These are phyloP conservation scores for Luidia sarsii DNA, from an alignment of 53 echinoderm and acorn worm species.

Conservation along the genomic window DNA sequence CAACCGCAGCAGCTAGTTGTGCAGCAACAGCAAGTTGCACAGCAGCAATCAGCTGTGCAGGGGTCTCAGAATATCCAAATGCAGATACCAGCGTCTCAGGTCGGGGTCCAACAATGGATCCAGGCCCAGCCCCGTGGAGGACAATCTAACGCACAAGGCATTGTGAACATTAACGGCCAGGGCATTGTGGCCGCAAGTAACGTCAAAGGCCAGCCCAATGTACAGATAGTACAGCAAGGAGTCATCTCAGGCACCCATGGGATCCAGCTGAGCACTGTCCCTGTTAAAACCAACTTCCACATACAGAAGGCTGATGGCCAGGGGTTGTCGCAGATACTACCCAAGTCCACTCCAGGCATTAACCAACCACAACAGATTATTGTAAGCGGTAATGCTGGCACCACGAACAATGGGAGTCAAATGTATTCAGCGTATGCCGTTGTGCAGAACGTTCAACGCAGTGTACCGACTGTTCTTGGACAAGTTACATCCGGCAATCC, in stretches of 20 bases:
- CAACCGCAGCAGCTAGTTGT: no score
- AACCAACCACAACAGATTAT: slow-evolving; percentile 19
- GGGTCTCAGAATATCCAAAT: slow-evolving; percentile 42
- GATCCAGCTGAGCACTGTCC: slow-evolving; percentile 20
- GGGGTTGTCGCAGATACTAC: slow-evolving; percentile 22
- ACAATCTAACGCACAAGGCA: slow-evolving; percentile 36
- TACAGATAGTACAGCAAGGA: slow-evolving; percentile 44
- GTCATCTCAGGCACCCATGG: slow-evolving; percentile 23
- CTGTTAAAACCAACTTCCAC: slow-evolving; percentile 30
- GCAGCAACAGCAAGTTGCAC: no score
- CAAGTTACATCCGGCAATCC: slow-evolving; percentile 35
- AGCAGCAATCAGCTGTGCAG: slow-evolving; percentile 44
- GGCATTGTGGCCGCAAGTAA: slow-evolving; percentile 16
- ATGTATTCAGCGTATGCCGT: slow-evolving; percentile 49
- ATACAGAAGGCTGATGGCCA: slow-evolving; percentile 42
- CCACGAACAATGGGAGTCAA: slow-evolving; percentile 29
- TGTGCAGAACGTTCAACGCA: slow-evolving; percentile 42
- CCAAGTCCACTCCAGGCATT: slow-evolving; percentile 3
- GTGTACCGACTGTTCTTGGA: slow-evolving; percentile 41
- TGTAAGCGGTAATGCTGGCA: slow-evolving; percentile 2
- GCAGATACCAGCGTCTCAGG: slow-evolving; percentile 59
- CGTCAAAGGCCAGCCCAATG: slow-evolving; percentile 29
- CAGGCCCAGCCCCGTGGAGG: slow-evolving; percentile 28
- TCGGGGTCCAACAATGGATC: slow-evolving; percentile 51
- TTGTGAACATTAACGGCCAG: slow-evolving; percentile 6